These are phyloP conservation scores for Chrysodeixis includens DNA, from an alignment of 2,888 invertebrate genomes.

Conservation along the genomic window DNA sequence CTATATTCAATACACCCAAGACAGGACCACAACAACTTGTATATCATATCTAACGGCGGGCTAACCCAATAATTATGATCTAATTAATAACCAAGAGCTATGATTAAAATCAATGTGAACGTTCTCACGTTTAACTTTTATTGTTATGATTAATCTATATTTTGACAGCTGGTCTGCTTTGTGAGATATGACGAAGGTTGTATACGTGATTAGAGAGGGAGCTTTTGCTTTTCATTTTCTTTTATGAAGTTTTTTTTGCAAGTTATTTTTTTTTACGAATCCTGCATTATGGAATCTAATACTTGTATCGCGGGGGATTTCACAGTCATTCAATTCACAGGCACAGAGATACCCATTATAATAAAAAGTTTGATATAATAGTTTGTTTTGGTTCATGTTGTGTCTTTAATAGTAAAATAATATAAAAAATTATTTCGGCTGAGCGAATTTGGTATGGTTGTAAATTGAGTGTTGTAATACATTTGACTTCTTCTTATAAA, in stretches of 20 bases:
- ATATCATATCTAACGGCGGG: conserved; percentile 41
- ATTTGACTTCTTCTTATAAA: no score
- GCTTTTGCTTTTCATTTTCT: background rate
- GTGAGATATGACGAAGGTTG: conserved; percentile 49
- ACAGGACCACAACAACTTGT: conserved; percentile 46
- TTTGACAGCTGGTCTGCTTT: conserved; percentile 70
- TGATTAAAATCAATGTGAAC: conserved; percentile 76
- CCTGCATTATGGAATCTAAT: no score
- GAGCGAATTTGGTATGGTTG: no score
- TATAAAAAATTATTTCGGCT: no score
- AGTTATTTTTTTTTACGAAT: no score
- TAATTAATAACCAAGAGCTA: conserved; percentile 73
- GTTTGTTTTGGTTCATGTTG: no score
- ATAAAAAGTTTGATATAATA: no score
- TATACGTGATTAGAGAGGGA: conserved; percentile 5
- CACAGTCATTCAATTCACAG: no score
- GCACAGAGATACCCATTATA: no score
- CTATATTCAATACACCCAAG: conserved; percentile 7
- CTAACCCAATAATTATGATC: conserved; percentile 54
- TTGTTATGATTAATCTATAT: conserved; percentile 81
- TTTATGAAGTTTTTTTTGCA: background rate
- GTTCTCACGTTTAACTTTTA: conserved; percentile 78
- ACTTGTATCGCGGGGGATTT: no score
- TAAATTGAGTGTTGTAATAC: no score
- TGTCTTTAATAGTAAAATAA: no score